Evolutionary conservation across 1,140 invertebrate species (phyloP).

Genomic region (Caenorhabditis inopinata): DNA sequence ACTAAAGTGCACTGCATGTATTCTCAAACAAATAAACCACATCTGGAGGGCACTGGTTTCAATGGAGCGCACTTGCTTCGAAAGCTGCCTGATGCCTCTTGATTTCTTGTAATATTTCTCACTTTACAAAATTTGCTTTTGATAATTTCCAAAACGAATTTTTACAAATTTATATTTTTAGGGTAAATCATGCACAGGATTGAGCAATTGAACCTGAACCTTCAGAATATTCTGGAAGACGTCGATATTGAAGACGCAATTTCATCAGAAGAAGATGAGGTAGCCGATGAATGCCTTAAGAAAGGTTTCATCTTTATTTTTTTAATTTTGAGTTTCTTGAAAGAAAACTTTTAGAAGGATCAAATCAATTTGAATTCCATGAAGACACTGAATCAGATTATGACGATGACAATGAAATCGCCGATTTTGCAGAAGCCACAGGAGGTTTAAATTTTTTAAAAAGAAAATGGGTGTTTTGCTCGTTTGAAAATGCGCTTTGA

Average conservation of each 20-base stretch:
- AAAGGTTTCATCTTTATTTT: neutral
- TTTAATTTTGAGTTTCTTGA: neutral
- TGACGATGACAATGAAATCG: conserved; percentile 18
- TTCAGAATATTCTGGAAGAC: conserved; percentile 12
- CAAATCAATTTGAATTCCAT: neutral
- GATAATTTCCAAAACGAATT: neutral
- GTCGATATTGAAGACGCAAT: neutral
- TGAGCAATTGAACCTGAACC: conserved; percentile 8
- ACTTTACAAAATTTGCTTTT: neutral
- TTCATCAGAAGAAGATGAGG: neutral
- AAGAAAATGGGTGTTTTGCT: too few relatives aligned
- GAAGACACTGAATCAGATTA: conserved; percentile 1
- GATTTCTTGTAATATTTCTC: neutral
- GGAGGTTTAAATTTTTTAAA: conserved; percentile 60
- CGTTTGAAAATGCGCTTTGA: too few relatives aligned
- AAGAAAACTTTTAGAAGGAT: neutral
- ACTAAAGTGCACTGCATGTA: too few relatives aligned
- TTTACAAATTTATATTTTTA: neutral
- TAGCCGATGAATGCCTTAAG: too few relatives aligned
- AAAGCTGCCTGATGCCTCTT: neutral
- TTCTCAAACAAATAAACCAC: too few relatives aligned
- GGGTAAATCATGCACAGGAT: conserved; percentile 1
- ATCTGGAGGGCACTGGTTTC: too few relatives aligned
- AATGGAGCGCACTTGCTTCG: neutral
- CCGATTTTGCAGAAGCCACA: conserved; percentile 66